Evolutionary conservation across 2,797 vertebrate genomes (phyloP).

Genomic region (Neostethus bicornis): DNA sequence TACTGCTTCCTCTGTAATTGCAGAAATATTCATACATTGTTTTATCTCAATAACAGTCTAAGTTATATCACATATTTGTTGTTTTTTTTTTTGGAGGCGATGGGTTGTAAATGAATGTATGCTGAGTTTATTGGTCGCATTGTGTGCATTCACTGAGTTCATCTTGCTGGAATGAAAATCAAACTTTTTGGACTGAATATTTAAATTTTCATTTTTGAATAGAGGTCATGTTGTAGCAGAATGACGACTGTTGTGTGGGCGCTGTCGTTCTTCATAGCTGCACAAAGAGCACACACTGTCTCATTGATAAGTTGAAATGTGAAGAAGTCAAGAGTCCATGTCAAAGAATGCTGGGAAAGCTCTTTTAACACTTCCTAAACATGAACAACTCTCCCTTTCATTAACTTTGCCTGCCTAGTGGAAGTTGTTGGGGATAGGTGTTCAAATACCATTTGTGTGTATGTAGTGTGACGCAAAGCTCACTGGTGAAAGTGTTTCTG

Average conservation of each 20-base stretch:
- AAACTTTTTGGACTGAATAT: conserved; percentile 24
- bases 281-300: conserved; percentile 69
- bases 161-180: conserved; percentile 20
- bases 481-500: conserved; percentile 53
- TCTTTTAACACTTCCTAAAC: conserved; percentile 61
- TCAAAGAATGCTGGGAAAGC: conserved; percentile 71
- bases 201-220: conserved; percentile 47
- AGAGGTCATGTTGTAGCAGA: conserved; percentile 59
- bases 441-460: conserved; percentile 30
- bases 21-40: conserved; percentile 12
- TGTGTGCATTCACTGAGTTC: conserved; percentile 16
- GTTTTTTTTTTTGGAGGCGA: conserved; percentile 11
- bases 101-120: conserved; percentile 4
- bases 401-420: conserved; percentile 36
- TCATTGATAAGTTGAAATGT: conserved; percentile 73
- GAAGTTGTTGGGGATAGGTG: conserved; percentile 42
- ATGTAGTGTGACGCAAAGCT: conserved; percentile 52
- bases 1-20: conserved; percentile 9
- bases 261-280: conserved; percentile 38
- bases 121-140: conserved; percentile 8
- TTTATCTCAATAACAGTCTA: conserved; percentile 13
- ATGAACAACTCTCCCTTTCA: conserved; percentile 62
- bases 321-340: conserved; percentile 78
- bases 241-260: conserved; percentile 60
- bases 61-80: no score